Percentiles rank a stretch among this genome's conserved stretches.
phyloP scores from a whole-genome alignment of 2,797 vertebrate genomes.

The Dendrocincla tyrannina region DNA sequence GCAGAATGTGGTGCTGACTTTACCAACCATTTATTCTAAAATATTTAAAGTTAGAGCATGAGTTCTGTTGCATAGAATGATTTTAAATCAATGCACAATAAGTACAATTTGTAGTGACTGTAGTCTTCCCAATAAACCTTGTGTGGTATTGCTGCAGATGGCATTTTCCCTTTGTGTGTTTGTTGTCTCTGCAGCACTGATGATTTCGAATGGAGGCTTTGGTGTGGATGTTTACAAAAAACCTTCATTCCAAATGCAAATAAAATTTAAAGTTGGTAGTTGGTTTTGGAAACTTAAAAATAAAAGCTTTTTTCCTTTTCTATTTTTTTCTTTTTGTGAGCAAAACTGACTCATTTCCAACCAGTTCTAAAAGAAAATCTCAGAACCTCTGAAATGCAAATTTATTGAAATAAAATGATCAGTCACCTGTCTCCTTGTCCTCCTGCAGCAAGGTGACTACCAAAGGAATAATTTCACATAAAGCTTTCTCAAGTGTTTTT shows the following conservation, averaged over 20 bases:
- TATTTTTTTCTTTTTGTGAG: background rate
- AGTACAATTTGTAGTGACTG: background rate
- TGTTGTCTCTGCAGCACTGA: background rate
- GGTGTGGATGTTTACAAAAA: background rate
- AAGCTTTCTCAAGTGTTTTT: background rate
- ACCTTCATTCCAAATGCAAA: background rate
- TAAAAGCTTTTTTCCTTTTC: too few species aligned
- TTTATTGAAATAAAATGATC: background rate
- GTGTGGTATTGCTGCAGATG: background rate
- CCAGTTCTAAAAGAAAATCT: background rate
- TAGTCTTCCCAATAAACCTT: background rate
- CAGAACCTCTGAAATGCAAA: conserved; percentile 8
- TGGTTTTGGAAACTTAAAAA: background rate
- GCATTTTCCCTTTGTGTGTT: background rate
- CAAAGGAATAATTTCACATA: background rate
- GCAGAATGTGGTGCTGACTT: background rate
- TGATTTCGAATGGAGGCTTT: background rate
- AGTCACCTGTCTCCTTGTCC: background rate
- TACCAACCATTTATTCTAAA: background rate
- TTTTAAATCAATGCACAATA: background rate
- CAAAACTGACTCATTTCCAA: background rate
- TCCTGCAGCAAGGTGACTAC: background rate
- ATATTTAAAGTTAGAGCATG: background rate
- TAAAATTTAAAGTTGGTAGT: background rate
- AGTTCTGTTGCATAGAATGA: background rate